Conservation (phyloP, 2,113 vertebrate species). For the Engystomops pustulosus region DNA sequence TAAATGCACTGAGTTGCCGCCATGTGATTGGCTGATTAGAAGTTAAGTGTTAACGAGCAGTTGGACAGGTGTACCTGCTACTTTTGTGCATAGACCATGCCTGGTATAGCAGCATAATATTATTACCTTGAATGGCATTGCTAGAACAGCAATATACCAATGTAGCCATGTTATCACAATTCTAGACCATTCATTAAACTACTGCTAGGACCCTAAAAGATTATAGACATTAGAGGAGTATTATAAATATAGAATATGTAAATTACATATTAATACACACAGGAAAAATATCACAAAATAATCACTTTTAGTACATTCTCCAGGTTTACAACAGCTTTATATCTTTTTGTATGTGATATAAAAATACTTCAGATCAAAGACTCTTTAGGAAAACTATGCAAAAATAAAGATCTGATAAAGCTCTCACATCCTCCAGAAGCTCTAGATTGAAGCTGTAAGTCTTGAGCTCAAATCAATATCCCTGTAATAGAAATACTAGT, state of each 20-base stretch:
- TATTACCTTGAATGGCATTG: too few species aligned
- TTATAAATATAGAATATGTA: not conserved
- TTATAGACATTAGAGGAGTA: not conserved
- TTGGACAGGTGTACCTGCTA: too few species aligned
- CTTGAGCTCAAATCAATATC: slow-evolving; percentile 63
- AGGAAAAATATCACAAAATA: not conserved
- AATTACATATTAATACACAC: not conserved
- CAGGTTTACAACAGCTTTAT: slow-evolving; percentile 3
- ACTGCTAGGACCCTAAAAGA: too few species aligned
- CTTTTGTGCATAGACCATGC: too few species aligned
- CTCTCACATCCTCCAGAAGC: slow-evolving; percentile 54
- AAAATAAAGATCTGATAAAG: slow-evolving; percentile 24
- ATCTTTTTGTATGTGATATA: not conserved
- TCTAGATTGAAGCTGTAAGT: slow-evolving; percentile 60
- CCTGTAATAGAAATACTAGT: slow-evolving; percentile 64
- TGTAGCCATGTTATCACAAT: too few species aligned
- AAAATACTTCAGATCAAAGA: slow-evolving; percentile 29
- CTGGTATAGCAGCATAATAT: too few species aligned
- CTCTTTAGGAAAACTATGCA: slow-evolving; percentile 28
- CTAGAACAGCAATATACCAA: too few species aligned
- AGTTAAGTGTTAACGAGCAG: too few species aligned
- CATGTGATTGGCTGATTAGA: too few species aligned
- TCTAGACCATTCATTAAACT: too few species aligned
- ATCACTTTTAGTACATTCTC: not conserved
- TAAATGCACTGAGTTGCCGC: too few species aligned